Evolutionary conservation across 2,888 invertebrate genomes (phyloP), one percentile per base, ranked within the genome.

Genomic region (Conchocele bisecta): DNA sequence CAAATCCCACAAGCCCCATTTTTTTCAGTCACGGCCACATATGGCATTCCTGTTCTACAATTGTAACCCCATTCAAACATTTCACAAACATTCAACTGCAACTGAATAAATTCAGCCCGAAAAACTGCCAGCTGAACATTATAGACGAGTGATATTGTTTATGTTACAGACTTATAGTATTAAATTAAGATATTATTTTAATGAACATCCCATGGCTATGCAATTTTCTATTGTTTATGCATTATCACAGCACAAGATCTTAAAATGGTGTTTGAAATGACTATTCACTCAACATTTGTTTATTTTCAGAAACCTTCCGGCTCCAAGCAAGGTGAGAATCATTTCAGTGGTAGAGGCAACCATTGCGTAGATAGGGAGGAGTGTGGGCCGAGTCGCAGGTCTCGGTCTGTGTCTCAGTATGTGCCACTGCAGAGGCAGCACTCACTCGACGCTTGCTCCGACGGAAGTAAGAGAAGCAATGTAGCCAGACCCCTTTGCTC

Each of bases 241-340:
- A 35, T 35, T 35, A 35, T 35, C 37, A 11, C 15, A 35, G 37
- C 37, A 11, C 37, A 35, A 35, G 37, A 35, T 35, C 11, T n/a
- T n/a, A n/a, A n/a, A n/a, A n/a, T n/a, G 17, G 5, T 53, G 20
- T 37, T 35, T 50, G 28, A 6, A 50, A 6, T 28, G 29, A 13
- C 11, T 42, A 50, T 6, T 56, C 13, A 66, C 11, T 53, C 44
- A 33, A 7, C 51, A 28, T 58, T 66, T 22, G 64, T 64, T 56
- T 65, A 46, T 17, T 74, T 80, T 41, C 81, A 88, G 89, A 90
- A 89, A 86, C 86, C 89, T 80, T 82, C 88, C 81, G 87, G 89
- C 67, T 82, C 86, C 74, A 89, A 87, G 83, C 82, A 79, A 70
- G 80, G 84, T 78, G 87, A 86, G 74, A 64, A 50, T 46, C 42